These are phyloP conservation scores for Triplophysa tibetana DNA, from an alignment of 2,113 vertebrate genomes.

Conservation along the genomic window DNA sequence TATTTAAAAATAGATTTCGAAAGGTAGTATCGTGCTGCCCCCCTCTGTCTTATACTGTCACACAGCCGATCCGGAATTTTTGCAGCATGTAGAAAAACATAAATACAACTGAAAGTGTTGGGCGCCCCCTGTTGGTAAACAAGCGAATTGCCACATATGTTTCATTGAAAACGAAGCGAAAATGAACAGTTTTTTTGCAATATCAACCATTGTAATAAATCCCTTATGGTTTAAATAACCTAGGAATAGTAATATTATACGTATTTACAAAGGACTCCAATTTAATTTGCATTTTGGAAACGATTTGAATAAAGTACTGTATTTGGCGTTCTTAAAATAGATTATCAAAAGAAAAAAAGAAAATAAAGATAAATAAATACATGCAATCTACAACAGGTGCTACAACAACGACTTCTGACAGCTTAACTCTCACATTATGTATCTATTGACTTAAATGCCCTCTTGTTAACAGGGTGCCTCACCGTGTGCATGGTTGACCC, in stretches of 20 bases:
- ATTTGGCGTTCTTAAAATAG: not conserved
- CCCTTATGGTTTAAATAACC: too few relatives aligned
- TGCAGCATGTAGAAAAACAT: not conserved
- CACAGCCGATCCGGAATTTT: not conserved
- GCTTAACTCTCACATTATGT: not conserved
- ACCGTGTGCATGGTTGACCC: slow-evolving; percentile 49
- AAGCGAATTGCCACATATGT: not conserved
- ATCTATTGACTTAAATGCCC: slow-evolving; percentile 64
- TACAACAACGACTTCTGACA: not conserved
- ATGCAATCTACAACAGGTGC: not conserved
- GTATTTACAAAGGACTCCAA: not conserved
- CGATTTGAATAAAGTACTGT: not conserved
- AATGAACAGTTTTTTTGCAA: not conserved
- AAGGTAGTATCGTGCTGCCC: slow-evolving; percentile 58
- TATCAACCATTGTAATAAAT: too few relatives aligned
- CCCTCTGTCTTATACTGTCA: slow-evolving; percentile 52
- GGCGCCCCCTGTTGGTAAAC: slow-evolving; percentile 60
- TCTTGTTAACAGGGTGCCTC: slow-evolving; percentile 61
- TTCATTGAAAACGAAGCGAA: not conserved
- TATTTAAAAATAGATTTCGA: not conserved
- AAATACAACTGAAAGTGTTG: slow-evolving; percentile 34
- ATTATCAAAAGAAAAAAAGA: not conserved
- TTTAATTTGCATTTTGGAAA: not conserved
- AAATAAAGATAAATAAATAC: not conserved
- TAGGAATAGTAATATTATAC: too few relatives aligned